phyloP scores from a whole-genome alignment of 1,140 invertebrate species.

The Tenebrio molitor region DNA sequence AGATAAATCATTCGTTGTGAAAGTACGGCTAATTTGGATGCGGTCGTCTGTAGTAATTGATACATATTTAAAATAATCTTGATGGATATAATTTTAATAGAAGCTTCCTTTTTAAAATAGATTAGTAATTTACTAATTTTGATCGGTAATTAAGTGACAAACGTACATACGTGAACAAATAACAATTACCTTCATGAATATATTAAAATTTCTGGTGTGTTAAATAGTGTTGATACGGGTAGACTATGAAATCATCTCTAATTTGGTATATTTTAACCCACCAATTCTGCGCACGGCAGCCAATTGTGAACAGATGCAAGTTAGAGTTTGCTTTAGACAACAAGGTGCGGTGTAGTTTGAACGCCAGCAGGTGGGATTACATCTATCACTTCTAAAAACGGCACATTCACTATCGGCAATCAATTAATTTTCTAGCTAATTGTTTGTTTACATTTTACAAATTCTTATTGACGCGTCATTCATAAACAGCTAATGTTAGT shows the following conservation, averaged over 20 bases:
- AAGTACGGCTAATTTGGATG: too few species aligned
- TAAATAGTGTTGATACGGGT: conserved; percentile 22
- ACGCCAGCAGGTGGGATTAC: conserved; percentile 32
- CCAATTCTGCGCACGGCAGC: conserved; percentile 36
- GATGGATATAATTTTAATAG: too few species aligned
- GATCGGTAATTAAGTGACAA: background rate
- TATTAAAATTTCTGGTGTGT: conserved; percentile 24
- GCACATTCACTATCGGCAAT: background rate
- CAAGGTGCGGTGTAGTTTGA: conserved; percentile 25
- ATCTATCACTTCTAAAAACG: conserved; percentile 8
- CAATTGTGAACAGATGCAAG: conserved; percentile 21
- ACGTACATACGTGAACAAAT: background rate
- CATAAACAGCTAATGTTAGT: too few species aligned
- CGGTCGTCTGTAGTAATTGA: too few species aligned
- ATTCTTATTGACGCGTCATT: background rate
- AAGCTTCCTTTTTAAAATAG: too few species aligned
- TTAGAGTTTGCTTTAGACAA: conserved; percentile 14
- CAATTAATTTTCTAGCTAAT: conserved; percentile 19
- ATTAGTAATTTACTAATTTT: too few species aligned
- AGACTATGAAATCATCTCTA: conserved; percentile 37
- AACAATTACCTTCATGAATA: conserved; percentile 1
- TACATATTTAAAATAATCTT: too few species aligned
- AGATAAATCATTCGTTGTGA: too few species aligned
- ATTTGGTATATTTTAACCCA: conserved; percentile 37
- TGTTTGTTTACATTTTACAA: conserved; percentile 9